Evolutionary conservation across 2,888 invertebrate species (phyloP), one percentile per base, ranked within the genome.

Genomic region (Tillus elongatus): DNA sequence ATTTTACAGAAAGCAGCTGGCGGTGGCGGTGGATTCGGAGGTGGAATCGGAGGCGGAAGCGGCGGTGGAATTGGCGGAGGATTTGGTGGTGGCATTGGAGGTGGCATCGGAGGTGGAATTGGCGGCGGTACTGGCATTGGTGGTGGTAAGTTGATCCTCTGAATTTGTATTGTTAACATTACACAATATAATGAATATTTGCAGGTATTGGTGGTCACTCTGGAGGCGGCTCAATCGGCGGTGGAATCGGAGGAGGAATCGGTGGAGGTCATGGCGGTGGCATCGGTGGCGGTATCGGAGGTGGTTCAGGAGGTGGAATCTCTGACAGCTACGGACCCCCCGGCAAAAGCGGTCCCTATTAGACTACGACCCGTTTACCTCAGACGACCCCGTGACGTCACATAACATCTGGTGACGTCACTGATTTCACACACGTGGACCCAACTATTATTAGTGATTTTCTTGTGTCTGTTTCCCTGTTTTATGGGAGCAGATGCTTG

Each of bases 181-280:
- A n/a, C n/a, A n/a, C n/a, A n/a, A n/a, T n/a, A n/a, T n/a, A n/a
- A n/a, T n/a, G n/a, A n/a, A n/a, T n/a, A n/a, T n/a, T n/a, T n/a
- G n/a, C n/a, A n/a, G 61, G 61, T 19, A 41, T 47, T 36, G 58
- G 59, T 27, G 54, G 53, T 19, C 56, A 57, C 10, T 35, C 40
- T 59, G 55, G 50, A 46, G 68, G 67, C 26, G 70, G 67, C 42
- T 58, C 60, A 38, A 65, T 65, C 16, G 74, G 72, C n/a, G 54
- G 49, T 27, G 58, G 60, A 41, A 46, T 57, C 37, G 62, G 65
- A n/a, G 67, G 67, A 33, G 64, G 57, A 27, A 42, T 45, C 31
- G 56, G 55, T 4, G 53, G 51, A 6, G 53, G 54, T 29, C 42
- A 44, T 33, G 54, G 54, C 15, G 53, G 53, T 4, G 54, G 54